phyloP scores from a whole-genome alignment of 2,113 vertebrate species.

The Jacana jacana region DNA sequence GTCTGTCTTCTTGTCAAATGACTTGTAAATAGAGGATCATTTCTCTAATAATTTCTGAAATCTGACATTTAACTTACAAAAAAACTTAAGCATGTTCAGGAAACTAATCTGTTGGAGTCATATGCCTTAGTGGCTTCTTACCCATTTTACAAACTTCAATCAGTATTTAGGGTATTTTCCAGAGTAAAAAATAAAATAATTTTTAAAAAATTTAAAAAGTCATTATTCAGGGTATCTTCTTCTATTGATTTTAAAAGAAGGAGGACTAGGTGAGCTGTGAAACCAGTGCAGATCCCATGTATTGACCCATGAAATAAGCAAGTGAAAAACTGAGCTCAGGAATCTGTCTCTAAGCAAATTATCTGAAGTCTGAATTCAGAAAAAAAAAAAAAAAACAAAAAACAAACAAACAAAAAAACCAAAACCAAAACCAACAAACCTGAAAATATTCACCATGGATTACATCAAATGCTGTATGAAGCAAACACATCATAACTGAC shows the following conservation, averaged over 20 bases:
- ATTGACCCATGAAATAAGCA: neutral
- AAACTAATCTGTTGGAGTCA: neutral
- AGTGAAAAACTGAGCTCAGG: neutral
- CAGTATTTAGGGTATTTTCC: neutral
- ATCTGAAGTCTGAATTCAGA: neutral
- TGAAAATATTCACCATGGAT: neutral
- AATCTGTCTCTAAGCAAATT: neutral
- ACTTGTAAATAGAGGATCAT: neutral
- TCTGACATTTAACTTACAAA: neutral
- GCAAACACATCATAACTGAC: neutral
- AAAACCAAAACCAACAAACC: too few species aligned
- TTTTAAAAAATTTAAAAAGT: neutral
- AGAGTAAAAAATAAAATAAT: neutral
- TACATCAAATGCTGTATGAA: neutral
- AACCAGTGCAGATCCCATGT: neutral
- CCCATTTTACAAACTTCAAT: neutral
- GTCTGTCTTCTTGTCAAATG: neutral
- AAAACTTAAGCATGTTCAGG: neutral
- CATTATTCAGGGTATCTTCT: neutral
- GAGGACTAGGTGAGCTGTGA: neutral
- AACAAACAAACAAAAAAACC: neutral
- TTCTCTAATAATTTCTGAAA: neutral
- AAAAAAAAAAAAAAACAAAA: neutral
- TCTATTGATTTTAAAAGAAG: neutral
- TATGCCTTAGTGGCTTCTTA: neutral